phyloP scores from a whole-genome alignment of 2,797 vertebrate genomes.

The Gymnocypris eckloni region DNA sequence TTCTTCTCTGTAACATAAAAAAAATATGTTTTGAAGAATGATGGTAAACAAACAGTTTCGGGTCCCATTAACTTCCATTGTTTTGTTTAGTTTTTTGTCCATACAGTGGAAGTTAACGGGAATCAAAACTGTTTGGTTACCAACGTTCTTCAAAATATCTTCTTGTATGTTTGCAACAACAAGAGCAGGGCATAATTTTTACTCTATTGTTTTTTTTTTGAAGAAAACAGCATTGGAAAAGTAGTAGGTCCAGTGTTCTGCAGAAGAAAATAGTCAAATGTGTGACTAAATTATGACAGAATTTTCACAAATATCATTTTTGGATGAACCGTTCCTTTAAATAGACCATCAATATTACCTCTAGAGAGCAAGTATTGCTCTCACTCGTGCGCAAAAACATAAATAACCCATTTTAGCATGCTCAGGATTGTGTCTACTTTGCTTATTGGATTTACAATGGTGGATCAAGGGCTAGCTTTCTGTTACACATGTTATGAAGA shows the following conservation, averaged over 20 bases:
- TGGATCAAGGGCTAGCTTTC: constrained; percentile 22
- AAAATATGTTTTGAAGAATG: background rate
- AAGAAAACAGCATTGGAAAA: background rate
- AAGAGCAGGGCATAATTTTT: background rate
- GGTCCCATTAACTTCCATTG: background rate
- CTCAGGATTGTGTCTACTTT: background rate
- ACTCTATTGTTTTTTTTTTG: background rate
- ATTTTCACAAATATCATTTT: background rate
- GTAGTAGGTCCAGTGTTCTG: background rate
- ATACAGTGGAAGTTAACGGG: background rate
- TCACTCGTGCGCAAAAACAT: constrained; percentile 17
- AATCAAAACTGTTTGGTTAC: background rate
- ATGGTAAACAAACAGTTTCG: background rate
- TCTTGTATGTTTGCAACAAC: background rate
- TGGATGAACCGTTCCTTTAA: background rate
- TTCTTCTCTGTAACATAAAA: background rate
- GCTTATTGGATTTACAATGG: constrained; percentile 35
- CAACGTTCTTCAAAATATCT: background rate
- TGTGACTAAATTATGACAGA: background rate
- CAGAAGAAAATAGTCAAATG: background rate
- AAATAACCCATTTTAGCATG: constrained; percentile 19
- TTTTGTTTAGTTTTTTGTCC: background rate
- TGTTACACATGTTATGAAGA: constrained; percentile 43
- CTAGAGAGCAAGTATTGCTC: background rate
- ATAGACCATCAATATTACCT: background rate